These are phyloP conservation scores for Leucophora obtusa DNA, from an alignment of 2,888 invertebrate genomes.

Conservation along the genomic window DNA sequence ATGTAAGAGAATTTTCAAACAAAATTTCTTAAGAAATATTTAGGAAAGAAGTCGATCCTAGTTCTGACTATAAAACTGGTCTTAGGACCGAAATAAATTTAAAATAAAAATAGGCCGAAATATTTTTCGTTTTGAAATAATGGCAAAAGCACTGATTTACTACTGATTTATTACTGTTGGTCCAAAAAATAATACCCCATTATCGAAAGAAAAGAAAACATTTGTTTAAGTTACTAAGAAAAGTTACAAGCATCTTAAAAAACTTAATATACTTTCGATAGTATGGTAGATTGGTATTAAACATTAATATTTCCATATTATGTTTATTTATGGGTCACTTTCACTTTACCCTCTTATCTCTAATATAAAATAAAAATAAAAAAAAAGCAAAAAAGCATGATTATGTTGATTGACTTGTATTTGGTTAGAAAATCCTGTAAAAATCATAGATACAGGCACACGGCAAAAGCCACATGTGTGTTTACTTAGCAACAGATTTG, in stretches of 20 bases:
- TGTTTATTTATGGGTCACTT: slow-evolving; percentile 63
- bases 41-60: no score
- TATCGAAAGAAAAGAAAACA: no score
- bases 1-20: no score
- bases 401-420: slow-evolving; percentile 64
- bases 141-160: no score
- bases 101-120: no score
- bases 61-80: no score
- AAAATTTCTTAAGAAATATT: no score
- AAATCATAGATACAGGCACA: slow-evolving; percentile 26
- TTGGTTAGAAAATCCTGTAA: slow-evolving; percentile 62
- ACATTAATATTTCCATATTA: neutral
- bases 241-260: neutral
- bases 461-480: slow-evolving; percentile 60
- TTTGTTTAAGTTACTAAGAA: no score
- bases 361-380: neutral
- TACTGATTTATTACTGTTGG: no score
- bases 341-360: slow-evolving; percentile 45
- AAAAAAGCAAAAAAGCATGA: slow-evolving; percentile 44
- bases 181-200: no score
- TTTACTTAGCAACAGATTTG: slow-evolving; percentile 61
- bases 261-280: neutral
- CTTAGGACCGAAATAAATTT: no score
- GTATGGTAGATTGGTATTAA: neutral
- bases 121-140: no score